Conservation (phyloP, 2,888 invertebrate genomes). For the Eucriotettix oculatus region DNA sequence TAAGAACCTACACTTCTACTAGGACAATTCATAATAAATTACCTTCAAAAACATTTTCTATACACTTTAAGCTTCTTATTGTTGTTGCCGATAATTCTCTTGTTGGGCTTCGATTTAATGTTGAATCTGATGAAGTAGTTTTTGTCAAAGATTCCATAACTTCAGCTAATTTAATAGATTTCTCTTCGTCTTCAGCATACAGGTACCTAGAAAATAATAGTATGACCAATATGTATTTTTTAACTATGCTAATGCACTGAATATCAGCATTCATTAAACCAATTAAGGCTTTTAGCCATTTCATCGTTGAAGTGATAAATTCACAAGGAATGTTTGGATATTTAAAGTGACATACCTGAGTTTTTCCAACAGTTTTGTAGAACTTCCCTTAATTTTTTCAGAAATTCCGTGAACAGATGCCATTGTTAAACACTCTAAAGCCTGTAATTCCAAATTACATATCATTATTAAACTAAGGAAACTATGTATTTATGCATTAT, state of each 20-base stretch:
- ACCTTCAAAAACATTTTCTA: constrained; percentile 34
- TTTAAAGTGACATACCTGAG: constrained; percentile 23
- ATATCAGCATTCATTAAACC: too few relatives aligned
- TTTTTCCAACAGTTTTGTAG: constrained; percentile 29
- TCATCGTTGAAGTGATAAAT: too few relatives aligned
- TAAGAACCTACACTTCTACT: neutral
- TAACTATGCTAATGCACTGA: too few relatives aligned
- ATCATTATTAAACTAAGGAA: too few relatives aligned
- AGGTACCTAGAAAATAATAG: constrained; percentile 14
- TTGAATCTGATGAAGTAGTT: constrained; percentile 14
- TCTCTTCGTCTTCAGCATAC: constrained; percentile 19
- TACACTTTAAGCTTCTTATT: constrained; percentile 31
- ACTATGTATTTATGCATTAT: too few relatives aligned
- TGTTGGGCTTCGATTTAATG: constrained; percentile 21
- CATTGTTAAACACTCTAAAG: constrained; percentile 31
- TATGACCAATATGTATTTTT: too few relatives aligned
- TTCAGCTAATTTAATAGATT: constrained; percentile 19
- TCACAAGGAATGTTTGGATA: neutral
- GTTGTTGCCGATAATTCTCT: constrained; percentile 30
- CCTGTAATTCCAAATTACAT: constrained; percentile 17
- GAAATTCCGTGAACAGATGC: constrained; percentile 33
- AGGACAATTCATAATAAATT: constrained; percentile 1
- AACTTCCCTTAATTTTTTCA: constrained; percentile 28
- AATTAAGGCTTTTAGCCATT: too few relatives aligned
- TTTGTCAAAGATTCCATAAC: constrained; percentile 19